Evolutionary conservation across 2,797 vertebrate genomes (phyloP), one percentile per base, ranked within the genome.

Genomic region (Apodemus agrarius): DNA sequence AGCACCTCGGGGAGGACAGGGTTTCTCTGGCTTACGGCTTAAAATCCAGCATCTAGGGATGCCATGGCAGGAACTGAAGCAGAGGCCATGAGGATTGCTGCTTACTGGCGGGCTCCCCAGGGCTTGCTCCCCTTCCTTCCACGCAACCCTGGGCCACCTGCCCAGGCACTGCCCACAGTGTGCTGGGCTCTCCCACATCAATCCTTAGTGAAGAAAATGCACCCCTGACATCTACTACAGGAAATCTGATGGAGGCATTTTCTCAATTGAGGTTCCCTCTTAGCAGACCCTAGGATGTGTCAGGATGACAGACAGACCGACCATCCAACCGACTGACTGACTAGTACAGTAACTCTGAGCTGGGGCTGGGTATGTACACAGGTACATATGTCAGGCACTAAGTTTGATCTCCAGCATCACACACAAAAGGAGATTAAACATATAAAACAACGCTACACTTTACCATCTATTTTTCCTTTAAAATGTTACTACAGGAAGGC

Each of bases 371-470:
- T 31, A 16, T 83, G 6, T 76, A 31, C 40, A 37, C 31, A 95
- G 24, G 34, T 63, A 16, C 43, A 21, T 37, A 49, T 26, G 14
- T 40, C 84, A 86, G 46, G 12, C 29, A 12, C 59, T 24, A 67
- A 34, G 46, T 72, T 93, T 21, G 24, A 34, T 43, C 59, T 76
- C 31, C 61, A 85, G 59, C 46, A 54, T 21, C 61, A 89, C 57
- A 95, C 74, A 95, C 75, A 89, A 4, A 81, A 49, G 34, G 34
- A 95, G 78, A 92, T 54, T 84, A 92, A 90, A 93, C 89, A 63
- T 43, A 12, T 74, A 79, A 87, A 96, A 79, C 63, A 93, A 86
- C 13, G 29, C 24, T n/a, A 54, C 21, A 43, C 89, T 96, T 90
- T 69, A 52, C 24, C 95, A 67, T 40, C 43, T 75, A 86, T 40